These are phyloP conservation scores for Melolontha melolontha DNA, from an alignment of 2,888 invertebrate genomes.

Conservation along the genomic window DNA sequence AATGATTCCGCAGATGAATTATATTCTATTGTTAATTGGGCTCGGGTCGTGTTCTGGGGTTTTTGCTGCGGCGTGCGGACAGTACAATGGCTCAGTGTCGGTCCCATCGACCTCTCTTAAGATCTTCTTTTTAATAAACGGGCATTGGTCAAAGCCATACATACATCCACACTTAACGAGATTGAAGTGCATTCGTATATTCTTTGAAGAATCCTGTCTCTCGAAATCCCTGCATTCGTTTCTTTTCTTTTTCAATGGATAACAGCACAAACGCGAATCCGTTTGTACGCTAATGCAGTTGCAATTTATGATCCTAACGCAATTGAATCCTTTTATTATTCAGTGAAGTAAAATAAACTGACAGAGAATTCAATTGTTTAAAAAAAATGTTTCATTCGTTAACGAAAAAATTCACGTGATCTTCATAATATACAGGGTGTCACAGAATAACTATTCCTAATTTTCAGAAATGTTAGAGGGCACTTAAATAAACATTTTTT, in stretches of 20 bases:
- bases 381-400: no score
- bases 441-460: no score
- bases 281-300: slow-evolving; percentile 7
- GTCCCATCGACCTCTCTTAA: slow-evolving; percentile 16
- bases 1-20: slow-evolving; percentile 35
- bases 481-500: no score
- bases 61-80: slow-evolving; percentile 32
- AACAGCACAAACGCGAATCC: neutral
- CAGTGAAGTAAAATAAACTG: no score
- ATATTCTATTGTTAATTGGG: slow-evolving; percentile 37
- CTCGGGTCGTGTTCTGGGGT: slow-evolving; percentile 15
- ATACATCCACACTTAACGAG: slow-evolving; percentile 18
- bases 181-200: slow-evolving; percentile 15
- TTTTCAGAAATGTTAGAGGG: no score
- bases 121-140: slow-evolving; percentile 32
- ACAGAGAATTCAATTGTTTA: no score
- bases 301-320: slow-evolving; percentile 5
- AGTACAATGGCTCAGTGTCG: slow-evolving; percentile 34
- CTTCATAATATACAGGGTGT: no score
- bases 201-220: slow-evolving; percentile 5
- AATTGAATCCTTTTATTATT: slow-evolving; percentile 1
- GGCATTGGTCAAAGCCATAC: slow-evolving; percentile 19
- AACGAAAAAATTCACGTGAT: no score
- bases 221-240: slow-evolving; percentile 15
- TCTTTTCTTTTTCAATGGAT: slow-evolving; percentile 16